phyloP scores from a whole-genome alignment of 2,113 vertebrate species.

The Anoura caudifer region DNA sequence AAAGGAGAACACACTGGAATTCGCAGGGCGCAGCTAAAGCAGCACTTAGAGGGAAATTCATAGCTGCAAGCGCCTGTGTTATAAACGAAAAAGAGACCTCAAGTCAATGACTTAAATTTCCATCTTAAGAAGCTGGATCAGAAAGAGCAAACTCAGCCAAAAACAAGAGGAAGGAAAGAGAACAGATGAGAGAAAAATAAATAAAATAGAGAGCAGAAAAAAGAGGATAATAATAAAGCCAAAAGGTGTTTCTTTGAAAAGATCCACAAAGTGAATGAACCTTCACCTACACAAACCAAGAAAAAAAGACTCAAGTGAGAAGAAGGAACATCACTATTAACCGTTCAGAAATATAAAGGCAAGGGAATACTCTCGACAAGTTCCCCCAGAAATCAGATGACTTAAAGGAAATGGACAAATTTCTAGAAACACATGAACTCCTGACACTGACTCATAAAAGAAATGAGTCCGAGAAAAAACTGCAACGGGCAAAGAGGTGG shows the following conservation, averaged over 20 bases:
- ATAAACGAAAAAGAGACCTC: background rate
- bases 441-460: background rate
- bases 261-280: background rate
- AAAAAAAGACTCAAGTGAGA: background rate
- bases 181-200: background rate
- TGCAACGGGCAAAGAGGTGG: background rate
- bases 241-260: background rate
- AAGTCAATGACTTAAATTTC: background rate
- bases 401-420: background rate
- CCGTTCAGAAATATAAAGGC: background rate
- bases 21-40: background rate
- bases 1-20: background rate
- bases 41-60: background rate
- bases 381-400: background rate
- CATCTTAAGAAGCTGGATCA: background rate
- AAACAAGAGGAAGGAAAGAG: background rate
- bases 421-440: background rate
- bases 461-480: background rate
- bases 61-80: background rate
- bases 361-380: background rate
- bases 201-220: background rate
- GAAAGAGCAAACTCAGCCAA: background rate
- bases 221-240: background rate
- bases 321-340: background rate
- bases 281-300: background rate